Evolutionary conservation across 2,797 vertebrate genomes (phyloP), one percentile per base, ranked within the genome.

Genomic region (Tamandua tetradactyla): DNA sequence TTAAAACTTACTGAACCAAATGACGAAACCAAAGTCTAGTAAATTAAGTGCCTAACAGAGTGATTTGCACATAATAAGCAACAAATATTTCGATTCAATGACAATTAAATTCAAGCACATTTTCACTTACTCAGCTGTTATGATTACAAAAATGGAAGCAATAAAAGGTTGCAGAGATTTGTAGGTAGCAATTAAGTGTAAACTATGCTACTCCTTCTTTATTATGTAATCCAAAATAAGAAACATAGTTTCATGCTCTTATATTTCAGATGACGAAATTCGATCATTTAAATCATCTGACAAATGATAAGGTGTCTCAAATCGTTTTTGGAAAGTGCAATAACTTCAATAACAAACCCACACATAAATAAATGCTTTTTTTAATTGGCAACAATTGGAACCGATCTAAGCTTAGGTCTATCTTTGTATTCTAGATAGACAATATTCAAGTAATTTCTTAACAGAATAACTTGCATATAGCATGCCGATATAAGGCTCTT

Each of bases 201-300:
- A 42, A 42, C 61, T 52, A 44, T 78, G 22, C 69, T 95, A 47
- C 25, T 83, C n/a, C 27, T 87, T 62, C 8, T 75, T 72, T 78
- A 61, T 2, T 69, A 18, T 87, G 4, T 84, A 66, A 72, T 4
- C 40, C 47, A 87, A 14, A 90, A 81, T 86, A 49, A 90, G 76
- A 61, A 89, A 61, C 69, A 68, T 47, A 47, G 49, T 7, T 37
- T 23, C 25, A 47, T 59, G 40, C 14, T 40, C 2, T 57, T 52
- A 27, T 10, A 72, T 25, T 72, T 79, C 57, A 66, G 23, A 32
- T 78, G 32, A 89, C 20, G 49, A 79, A 92, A 64, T 30, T 27
- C 55, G 49, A 49, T 78, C 62, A 91, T 80, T 86, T 55, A 81
- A 52, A 42, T 88, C 49, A 90, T 80, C 75, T 84, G 52, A 66